Evolutionary conservation across 2,888 invertebrate species (phyloP).

Genomic region (Brachypterus glaber): DNA sequence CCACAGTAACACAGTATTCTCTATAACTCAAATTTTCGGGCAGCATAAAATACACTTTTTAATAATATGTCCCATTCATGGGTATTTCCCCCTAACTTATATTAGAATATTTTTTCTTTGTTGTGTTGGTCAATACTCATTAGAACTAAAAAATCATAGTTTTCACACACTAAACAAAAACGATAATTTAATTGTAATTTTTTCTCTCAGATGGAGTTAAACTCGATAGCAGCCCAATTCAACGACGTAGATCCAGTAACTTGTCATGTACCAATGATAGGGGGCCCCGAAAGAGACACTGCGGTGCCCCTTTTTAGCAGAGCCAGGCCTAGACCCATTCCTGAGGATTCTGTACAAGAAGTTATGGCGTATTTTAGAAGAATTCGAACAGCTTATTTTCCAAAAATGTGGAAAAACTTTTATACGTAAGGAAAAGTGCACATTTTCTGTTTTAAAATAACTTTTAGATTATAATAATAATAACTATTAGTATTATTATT

Average conservation of each 20-base stretch:
- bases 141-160: too few species aligned
- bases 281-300: constrained; percentile 56
- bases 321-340: constrained; percentile 42
- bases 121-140: too few species aligned
- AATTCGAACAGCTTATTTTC: constrained; percentile 21
- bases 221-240: constrained; percentile 51
- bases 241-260: constrained; percentile 48
- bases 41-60: too few species aligned
- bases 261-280: constrained; percentile 53
- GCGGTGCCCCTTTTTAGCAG: constrained; percentile 57
- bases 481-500: too few species aligned
- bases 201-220: constrained; percentile 44
- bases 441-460: constrained; percentile 10
- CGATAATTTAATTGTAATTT: too few species aligned
- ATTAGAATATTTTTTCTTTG: too few species aligned
- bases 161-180: too few species aligned
- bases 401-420: constrained; percentile 18
- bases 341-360: constrained; percentile 15
- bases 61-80: too few species aligned
- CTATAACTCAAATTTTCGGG: too few species aligned
- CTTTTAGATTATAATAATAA: too few species aligned
- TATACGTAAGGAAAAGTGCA: neutral
- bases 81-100: too few species aligned
- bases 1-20: too few species aligned
- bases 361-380: constrained; percentile 24